Conservation (phyloP, 2,888 invertebrate species). For the Papilio elwesi region DNA sequence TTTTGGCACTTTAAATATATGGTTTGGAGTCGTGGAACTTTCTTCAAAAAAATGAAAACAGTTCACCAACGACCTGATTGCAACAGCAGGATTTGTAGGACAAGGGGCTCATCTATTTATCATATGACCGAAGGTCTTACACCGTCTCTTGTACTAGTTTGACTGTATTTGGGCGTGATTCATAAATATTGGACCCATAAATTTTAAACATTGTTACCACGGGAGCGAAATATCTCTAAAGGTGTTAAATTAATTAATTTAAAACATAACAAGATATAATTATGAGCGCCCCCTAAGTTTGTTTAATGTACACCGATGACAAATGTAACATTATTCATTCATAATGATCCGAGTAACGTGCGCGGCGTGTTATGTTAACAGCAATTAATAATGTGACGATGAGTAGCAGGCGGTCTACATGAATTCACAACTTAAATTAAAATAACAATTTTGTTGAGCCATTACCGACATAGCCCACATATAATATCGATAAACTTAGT, state of each 20-base stretch:
- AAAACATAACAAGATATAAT: neutral
- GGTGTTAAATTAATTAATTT: neutral
- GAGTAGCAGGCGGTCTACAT: neutral
- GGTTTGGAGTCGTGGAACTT: too few species aligned
- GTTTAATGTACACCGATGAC: constrained; percentile 28
- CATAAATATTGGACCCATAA: too few species aligned
- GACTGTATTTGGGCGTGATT: too few species aligned
- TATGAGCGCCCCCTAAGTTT: neutral
- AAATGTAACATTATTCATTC: constrained; percentile 33
- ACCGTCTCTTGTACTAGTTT: too few species aligned
- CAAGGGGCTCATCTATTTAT: too few species aligned
- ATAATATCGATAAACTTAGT: neutral
- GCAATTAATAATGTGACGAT: constrained; percentile 28
- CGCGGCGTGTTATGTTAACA: constrained; percentile 27
- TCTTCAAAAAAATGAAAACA: too few species aligned
- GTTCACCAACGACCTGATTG: too few species aligned
- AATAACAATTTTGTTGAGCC: neutral
- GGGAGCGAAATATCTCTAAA: neutral
- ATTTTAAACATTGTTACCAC: too few species aligned
- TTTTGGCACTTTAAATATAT: too few species aligned
- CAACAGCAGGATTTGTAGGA: too few species aligned
- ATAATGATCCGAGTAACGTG: constrained; percentile 13
- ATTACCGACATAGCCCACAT: neutral
- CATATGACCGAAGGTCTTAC: too few species aligned
- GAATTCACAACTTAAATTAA: constrained; percentile 6